Base-by-base conservation (phyloP, 2,113 vertebrate genomes). In the Genyomyrus donnyi region DNA sequence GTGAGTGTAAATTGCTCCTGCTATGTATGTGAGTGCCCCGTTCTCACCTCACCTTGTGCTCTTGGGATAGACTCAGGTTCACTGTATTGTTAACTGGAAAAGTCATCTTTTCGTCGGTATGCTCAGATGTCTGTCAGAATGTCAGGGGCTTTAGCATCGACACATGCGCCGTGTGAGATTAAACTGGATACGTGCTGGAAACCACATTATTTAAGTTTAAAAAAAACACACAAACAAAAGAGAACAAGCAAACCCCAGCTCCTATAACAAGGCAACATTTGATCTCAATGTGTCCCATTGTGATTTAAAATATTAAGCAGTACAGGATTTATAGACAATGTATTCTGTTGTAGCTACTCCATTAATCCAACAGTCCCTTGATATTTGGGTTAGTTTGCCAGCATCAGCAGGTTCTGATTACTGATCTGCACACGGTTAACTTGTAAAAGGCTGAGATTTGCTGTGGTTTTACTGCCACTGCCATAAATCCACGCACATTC, bases 401-500 rank as follows among this genome's bases (percentile, higher is more conserved):
- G 48, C 48, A 49, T 86, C 84, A 86, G 84, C 46, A 86, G n/a
- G 7, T 86, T 50, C 46, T 50, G 9, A 48, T 45, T 86, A 86
- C n/a, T 86, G 74, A 85, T 46, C 46, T 85, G 50, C 48, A 50
- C 84, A 50, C 24, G 50, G n/a, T 86, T 49, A 86, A 50, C 84
- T 86, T 86, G 9, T n/a, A 86, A 86, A 86, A 86, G 24, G 84
- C 84, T 27, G 84, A 48, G 10, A 70, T 50, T 50, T 86, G 11
- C 84, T 27, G 84, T 27, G 9, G 84, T 86, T 86, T 86, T 86
- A 31, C 15, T 42, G 74, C 35, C 27, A 48, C 45, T 27, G n/a
- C 21, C 46, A 86, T 86, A 86, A 86, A 86, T 86, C 48, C 84
- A 86, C 84, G 50, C 24, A n/a, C 42, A 50, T 86, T n/a, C 46